Evolutionary conservation across 35 echinoderm and acorn worm species (phyloP), one percentile per base, ranked within the genome.

Genomic region (Apostichopus parvimensis): DNA sequence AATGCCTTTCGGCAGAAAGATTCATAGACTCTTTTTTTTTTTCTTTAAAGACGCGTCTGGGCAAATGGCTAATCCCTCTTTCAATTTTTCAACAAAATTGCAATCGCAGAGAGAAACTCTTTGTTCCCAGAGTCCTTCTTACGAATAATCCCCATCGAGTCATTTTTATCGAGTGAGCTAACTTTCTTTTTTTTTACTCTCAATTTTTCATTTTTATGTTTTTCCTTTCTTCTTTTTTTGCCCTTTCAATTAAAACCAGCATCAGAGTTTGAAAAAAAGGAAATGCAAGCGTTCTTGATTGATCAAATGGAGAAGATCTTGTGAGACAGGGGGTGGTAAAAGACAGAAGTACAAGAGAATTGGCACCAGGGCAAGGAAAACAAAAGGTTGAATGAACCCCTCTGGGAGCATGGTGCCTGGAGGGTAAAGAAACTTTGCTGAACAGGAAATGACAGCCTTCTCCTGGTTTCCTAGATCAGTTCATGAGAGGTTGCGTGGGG

Each of bases 381-480:
- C 64, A 68, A 68, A 68, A 68, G 64, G 64, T 68, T 68, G 64
- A 68, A 68, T 68, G 64, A 68, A 68, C 64, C 64, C 64, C 64
- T 68, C 64, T 68, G 64, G 64, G 64, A 68, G 64, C 34, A 82
- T 82, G 54, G n/a, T 17, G 79, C 79, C 79, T 17, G 8, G 79
- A 82, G 79, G 79, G 34, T 68, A 68, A 55, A 82, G 79, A 54
- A 82, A 82, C 79, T 82, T 80, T 82, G 45, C 79, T 5, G 34
- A 45, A 45, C 34, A 82, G 79, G 79, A 82, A 82, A 82, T 82
- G 45, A 54, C 79, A 18, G 55, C 45, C 52, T 82, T 56, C 45
- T 15, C 55, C 79, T 14, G 2, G 79, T 56, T 82, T 82, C 79
- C 79, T 55, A 9, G 34, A 45, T 55, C 22, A 82, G 64, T 68